Base-by-base conservation (phyloP, 2,797 vertebrate genomes). In the Pseudochaenichthys georgianus region DNA sequence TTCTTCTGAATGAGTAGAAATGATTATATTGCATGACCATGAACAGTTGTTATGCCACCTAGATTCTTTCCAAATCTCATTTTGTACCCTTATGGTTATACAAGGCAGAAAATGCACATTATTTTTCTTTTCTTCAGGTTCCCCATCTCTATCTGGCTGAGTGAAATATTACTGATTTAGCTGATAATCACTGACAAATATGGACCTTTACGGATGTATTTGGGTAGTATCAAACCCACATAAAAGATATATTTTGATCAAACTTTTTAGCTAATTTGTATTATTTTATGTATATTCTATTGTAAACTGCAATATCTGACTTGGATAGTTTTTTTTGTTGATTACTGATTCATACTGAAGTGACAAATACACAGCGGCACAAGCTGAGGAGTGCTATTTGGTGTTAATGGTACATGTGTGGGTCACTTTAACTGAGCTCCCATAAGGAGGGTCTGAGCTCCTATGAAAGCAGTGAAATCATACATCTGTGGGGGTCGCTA, bases 1-100 rank as follows among this genome's bases (percentile, higher is more conserved):
- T 60, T 23, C 15, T 53, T 64, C 5, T 46, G 45, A 65, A 67
- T n/a, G 66, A 16, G 66, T 45, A 70, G 64, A 64, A 58, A 42
- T 81, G 77, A 63, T 72, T 4, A 43, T 59, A 11, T 9, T 68
- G 53, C 13, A 51, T 74, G 55, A 50, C 10, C 16, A 67, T n/a
- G 38, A 61, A 64, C 23, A 13, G 43, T 42, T 51, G n/a, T 58
- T 43, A 59, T 67, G 57, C 68, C 57, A 43, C 43, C 43, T 16
- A 52, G 45, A 16, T 16, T 65, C 43, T 1, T 34, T 17, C 11
- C 43, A 8, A 12, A 15, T 28, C 23, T 17, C 19, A 31, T 7
- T 11, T 54, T 34, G 21, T 4, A 21, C 28, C 15, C 23, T 38
- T 9, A 11, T 52, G 7, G 17, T 13, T 47, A n/a, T 38, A 8